Percentiles rank a stretch among this genome's conserved stretches.
Evolutionary conservation across 2,113 vertebrate species (phyloP).

Genomic region (Nothoprocta pentlandii): DNA sequence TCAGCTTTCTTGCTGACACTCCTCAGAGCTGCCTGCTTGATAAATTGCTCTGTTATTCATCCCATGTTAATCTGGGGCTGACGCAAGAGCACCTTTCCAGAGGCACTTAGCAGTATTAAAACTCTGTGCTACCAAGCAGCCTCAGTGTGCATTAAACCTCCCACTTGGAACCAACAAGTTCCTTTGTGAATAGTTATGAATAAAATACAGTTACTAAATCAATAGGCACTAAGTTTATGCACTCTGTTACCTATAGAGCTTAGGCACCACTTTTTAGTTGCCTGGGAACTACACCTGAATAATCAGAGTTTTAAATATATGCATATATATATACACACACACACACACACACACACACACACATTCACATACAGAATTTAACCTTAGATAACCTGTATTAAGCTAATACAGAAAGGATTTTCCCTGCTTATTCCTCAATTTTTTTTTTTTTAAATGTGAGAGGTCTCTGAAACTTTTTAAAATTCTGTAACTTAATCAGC

Average conservation of each 20-base stretch:
- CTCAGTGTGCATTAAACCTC: slow-evolving; percentile 61
- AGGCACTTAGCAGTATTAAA: slow-evolving; percentile 68
- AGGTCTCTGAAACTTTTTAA: background rate
- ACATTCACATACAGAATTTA: background rate
- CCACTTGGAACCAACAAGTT: slow-evolving; percentile 52
- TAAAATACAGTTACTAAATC: slow-evolving; percentile 62
- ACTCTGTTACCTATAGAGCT: slow-evolving; percentile 34
- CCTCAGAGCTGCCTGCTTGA: slow-evolving; percentile 57
- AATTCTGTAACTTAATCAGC: background rate
- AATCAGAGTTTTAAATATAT: background rate
- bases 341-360: too few species aligned
- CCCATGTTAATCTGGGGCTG: slow-evolving; percentile 56
- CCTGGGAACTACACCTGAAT: background rate
- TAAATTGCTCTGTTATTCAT: slow-evolving; percentile 70
- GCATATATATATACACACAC: too few species aligned
- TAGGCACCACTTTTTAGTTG: background rate
- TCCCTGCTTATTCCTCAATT: background rate
- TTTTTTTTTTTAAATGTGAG: background rate
- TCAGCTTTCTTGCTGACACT: slow-evolving; percentile 67
- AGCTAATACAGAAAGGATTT: background rate
- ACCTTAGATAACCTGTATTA: background rate
- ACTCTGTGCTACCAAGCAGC: slow-evolving; percentile 39
- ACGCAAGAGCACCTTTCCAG: slow-evolving; percentile 25
- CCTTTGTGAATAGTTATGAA: slow-evolving; percentile 62
- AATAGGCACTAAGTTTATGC: slow-evolving; percentile 36